Percentiles rank a stretch among this genome's conserved stretches.
phyloP scores from a whole-genome alignment of 2,888 invertebrate species.

The Thyatira batis region DNA sequence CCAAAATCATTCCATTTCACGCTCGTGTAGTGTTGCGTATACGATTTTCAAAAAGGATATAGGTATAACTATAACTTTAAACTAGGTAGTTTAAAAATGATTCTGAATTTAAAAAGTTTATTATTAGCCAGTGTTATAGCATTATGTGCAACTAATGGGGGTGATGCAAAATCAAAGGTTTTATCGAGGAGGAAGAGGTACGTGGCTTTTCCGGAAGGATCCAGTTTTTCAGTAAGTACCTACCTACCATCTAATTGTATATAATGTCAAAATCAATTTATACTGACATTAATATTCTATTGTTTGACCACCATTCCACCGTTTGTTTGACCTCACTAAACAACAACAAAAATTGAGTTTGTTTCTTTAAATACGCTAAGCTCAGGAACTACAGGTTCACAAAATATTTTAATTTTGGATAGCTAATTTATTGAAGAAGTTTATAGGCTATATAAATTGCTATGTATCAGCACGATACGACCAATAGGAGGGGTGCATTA shows the following conservation, averaged over 20 bases:
- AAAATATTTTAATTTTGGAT: too few relatives aligned
- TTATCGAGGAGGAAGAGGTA: constrained; percentile 84
- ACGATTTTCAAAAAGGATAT: neutral
- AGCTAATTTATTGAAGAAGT: too few relatives aligned
- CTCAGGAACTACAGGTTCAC: too few relatives aligned
- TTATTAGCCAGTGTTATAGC: constrained; percentile 27
- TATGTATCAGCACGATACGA: too few relatives aligned
- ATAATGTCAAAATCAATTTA: too few relatives aligned
- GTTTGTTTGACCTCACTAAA: too few relatives aligned
- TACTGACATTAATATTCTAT: too few relatives aligned
- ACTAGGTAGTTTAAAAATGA: constrained; percentile 19
- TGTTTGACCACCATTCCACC: too few relatives aligned
- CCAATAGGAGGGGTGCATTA: too few relatives aligned
- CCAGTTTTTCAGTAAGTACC: constrained; percentile 85
- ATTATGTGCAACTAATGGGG: constrained; percentile 25
- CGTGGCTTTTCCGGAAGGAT: constrained; percentile 87
- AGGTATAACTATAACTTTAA: neutral
- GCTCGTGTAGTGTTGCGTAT: neutral
- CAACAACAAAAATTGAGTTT: too few relatives aligned
- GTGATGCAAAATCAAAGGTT: constrained; percentile 41
- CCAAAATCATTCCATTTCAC: neutral
- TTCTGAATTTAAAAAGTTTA: constrained; percentile 16
- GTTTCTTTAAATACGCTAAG: too few relatives aligned
- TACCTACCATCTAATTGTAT: constrained; percentile 14
- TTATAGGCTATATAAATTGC: too few relatives aligned